Base-by-base conservation (phyloP, 2,113 vertebrate genomes). In the Sinocyclocheilus rhinocerous region DNA sequence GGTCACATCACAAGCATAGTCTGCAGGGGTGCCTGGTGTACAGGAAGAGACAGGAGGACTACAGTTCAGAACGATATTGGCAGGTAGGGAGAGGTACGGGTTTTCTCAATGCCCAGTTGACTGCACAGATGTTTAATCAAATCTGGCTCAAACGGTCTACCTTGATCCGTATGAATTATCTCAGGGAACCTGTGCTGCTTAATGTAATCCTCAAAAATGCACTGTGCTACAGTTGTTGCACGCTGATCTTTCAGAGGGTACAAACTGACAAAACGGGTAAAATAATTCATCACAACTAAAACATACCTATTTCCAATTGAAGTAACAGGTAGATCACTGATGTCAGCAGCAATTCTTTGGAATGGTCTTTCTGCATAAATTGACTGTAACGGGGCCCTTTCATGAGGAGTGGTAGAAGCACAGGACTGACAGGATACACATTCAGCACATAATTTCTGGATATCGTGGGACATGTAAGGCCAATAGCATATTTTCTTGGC, bases 391-490 rank as follows among this genome's bases (percentile, higher is more conserved):
- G 65, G 79, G 36, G 63, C 83, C 22, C 81, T 84, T 39, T 84
- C 29, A 26, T 52, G 57, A 81, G 84, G 77, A 48, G 73, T 82
- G 9, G 85, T 48, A 76, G 77, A 75, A 13, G 80, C 26, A 18
- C 48, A 63, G 6, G 86, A 69, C 65, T 86, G 59, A 36, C 36
- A 36, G 36, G 36, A 36, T 36, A 36, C 36, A 36, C 36, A 36
- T 36, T 36, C 36, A 36, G 24, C n/a, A 84, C 85, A 88, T 50
- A 86, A 88, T 36, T 77, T 88, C 81, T 82, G 48, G 26, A 90
- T 90, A 22, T 84, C 81, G 39, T 22, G 29, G 3, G 84, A 50
- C 84, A 90, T 88, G 20, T 81, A 90, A 18, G 76, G 87, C 89
- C 84, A 90, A 63, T 84, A 84, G 63, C 87, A 86, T 3, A 88